Evolutionary conservation across 2,888 invertebrate species (phyloP).

Genomic region (Diarsia dahlii): DNA sequence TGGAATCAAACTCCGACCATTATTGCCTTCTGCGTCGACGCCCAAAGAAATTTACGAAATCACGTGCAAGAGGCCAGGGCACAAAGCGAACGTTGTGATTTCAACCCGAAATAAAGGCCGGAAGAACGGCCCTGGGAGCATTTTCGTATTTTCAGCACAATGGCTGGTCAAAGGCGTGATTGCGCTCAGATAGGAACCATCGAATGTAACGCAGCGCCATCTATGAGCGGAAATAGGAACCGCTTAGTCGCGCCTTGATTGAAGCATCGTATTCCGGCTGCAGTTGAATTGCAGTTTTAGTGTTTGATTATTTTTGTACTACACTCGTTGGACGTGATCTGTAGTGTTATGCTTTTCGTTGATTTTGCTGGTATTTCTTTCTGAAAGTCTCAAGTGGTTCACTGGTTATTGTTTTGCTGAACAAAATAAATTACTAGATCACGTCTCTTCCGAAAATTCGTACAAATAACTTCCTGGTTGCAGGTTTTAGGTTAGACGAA

Average conservation of each 20-base stretch:
- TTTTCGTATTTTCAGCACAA: conserved; percentile 77
- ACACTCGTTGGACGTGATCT: conserved; percentile 51
- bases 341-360: conserved; percentile 17
- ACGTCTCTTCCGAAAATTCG: neutral
- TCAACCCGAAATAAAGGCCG: conserved; percentile 80
- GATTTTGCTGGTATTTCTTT: conserved; percentile 31
- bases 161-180: conserved; percentile 79
- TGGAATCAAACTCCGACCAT: conserved; percentile 76
- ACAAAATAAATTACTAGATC: neutral
- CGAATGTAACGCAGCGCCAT: conserved; percentile 80
- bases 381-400: neutral
- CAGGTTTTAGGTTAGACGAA: no score
- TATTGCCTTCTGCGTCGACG: conserved; percentile 83
- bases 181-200: conserved; percentile 77
- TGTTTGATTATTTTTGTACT: conserved; percentile 63
- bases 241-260: conserved; percentile 82
- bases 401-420: neutral
- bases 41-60: conserved; percentile 84
- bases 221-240: conserved; percentile 86
- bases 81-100: conserved; percentile 75
- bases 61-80: conserved; percentile 66
- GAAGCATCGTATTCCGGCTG: conserved; percentile 65
- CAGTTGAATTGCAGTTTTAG: conserved; percentile 65
- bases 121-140: conserved; percentile 74
- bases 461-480: no score